Conservation (phyloP, 1,140 invertebrate species). For the Mactra quadrangularis region DNA sequence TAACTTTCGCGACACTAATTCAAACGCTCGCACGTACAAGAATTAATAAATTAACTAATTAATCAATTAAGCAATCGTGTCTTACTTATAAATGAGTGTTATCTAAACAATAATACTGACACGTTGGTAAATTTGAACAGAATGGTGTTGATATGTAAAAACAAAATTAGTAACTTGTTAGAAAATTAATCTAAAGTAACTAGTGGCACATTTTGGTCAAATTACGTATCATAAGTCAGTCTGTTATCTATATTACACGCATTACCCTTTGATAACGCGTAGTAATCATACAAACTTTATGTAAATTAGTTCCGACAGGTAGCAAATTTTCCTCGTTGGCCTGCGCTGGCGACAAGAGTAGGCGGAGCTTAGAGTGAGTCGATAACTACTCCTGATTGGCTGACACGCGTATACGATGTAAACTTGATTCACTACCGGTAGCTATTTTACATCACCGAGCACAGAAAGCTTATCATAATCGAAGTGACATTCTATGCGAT, state of each 20-base stretch:
- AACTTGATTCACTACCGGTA: conserved; percentile 5
- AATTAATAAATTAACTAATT: too few species aligned
- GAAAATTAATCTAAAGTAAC: too few species aligned
- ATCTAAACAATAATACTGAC: too few species aligned
- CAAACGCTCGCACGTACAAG: too few species aligned
- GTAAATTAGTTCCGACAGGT: conserved; percentile 42
- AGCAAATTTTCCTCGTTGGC: conserved; percentile 34
- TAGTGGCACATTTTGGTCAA: too few species aligned
- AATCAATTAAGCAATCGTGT: too few species aligned
- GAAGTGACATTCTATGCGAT: conserved; percentile 30
- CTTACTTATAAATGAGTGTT: too few species aligned
- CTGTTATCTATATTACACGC: neutral
- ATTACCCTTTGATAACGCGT: neutral
- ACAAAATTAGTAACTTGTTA: too few species aligned
- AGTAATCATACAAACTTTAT: conserved; percentile 27
- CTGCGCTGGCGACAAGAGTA: conserved; percentile 30
- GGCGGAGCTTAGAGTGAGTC: conserved; percentile 19
- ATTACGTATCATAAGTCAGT: neutral
- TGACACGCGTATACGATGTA: neutral
- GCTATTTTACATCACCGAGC: conserved; percentile 33
- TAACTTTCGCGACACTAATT: too few species aligned
- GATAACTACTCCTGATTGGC: conserved; percentile 19
- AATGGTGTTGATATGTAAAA: too few species aligned
- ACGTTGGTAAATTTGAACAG: too few species aligned
- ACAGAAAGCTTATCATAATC: conserved; percentile 20